Evolutionary conservation across 2,797 vertebrate species (phyloP).

Genomic region (Acomys russatus): DNA sequence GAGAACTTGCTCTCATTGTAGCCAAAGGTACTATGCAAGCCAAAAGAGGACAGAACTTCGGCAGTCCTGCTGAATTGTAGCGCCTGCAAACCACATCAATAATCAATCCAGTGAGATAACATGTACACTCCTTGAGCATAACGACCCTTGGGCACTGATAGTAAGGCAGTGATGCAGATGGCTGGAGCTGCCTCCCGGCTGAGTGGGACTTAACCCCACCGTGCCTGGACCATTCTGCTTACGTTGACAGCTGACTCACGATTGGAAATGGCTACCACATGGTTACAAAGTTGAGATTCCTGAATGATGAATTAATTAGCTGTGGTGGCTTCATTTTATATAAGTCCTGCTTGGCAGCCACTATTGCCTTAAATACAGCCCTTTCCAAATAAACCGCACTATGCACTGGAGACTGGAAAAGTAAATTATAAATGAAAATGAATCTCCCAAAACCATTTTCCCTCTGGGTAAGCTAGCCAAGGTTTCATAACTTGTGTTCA

Average conservation of each 20-base stretch:
- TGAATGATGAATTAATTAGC: constrained; percentile 55
- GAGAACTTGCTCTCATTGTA: background rate
- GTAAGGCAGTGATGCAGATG: background rate
- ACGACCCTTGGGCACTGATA: background rate
- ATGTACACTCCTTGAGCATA: background rate
- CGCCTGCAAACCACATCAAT: background rate
- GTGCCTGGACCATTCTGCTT: background rate
- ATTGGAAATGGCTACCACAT: constrained; percentile 41
- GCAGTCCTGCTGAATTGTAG: background rate
- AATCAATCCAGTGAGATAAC: background rate
- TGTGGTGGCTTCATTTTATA: background rate
- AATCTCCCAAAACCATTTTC: background rate
- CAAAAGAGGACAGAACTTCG: background rate
- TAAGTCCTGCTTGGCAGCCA: constrained; percentile 43
- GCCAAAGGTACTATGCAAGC: background rate
- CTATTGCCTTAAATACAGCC: constrained; percentile 51
- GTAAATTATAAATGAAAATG: constrained; percentile 46
- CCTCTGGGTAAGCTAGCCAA: constrained; percentile 11
- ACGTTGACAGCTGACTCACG: background rate
- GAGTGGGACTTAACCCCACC: background rate
- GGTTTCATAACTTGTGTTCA: constrained; percentile 37
- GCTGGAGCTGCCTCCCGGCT: background rate
- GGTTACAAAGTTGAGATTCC: constrained; percentile 49
- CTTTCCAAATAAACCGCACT: constrained; percentile 49
- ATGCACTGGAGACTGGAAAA: constrained; percentile 45